These are phyloP conservation scores for Heliangelus exortis DNA, from an alignment of 2,797 vertebrate genomes.

Conservation along the genomic window DNA sequence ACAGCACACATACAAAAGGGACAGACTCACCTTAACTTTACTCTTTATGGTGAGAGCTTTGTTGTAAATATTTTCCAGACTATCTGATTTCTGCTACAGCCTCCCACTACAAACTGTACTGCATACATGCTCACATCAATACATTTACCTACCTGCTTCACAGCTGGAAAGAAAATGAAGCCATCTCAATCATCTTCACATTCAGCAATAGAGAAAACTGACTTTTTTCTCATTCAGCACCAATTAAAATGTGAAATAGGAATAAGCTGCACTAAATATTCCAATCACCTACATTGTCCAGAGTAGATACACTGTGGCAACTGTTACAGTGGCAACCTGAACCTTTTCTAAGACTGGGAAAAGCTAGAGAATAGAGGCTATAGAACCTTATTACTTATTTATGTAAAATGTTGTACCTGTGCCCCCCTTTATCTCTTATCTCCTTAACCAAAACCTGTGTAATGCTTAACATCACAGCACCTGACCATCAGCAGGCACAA, in stretches of 20 bases:
- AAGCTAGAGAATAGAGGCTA: not conserved
- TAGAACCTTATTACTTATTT: constrained; percentile 39
- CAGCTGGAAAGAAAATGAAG: constrained; percentile 48
- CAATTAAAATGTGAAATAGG: constrained; percentile 15
- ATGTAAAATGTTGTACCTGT: not conserved
- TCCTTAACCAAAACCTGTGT: constrained; percentile 17
- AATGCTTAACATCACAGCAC: constrained; percentile 16
- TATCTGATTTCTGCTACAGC: constrained; percentile 19
- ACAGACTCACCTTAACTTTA: not conserved
- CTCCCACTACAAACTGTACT: not conserved
- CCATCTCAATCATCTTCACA: constrained; percentile 32
- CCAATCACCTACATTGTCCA: not conserved
- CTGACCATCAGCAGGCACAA: not conserved
- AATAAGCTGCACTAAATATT: not conserved
- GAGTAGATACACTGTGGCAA: not conserved
- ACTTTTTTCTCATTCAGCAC: not conserved
- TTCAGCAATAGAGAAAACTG: not conserved
- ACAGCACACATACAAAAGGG: not conserved
- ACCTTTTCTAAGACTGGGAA: not conserved
- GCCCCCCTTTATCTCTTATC: constrained; percentile 30
- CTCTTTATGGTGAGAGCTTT: not conserved
- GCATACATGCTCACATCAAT: not conserved
- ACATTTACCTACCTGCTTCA: constrained; percentile 28
- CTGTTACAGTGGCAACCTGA: not conserved
- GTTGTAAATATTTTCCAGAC: constrained; percentile 28